Evolutionary conservation across 2,797 vertebrate genomes (phyloP).

Genomic region (Macropodus opercularis): DNA sequence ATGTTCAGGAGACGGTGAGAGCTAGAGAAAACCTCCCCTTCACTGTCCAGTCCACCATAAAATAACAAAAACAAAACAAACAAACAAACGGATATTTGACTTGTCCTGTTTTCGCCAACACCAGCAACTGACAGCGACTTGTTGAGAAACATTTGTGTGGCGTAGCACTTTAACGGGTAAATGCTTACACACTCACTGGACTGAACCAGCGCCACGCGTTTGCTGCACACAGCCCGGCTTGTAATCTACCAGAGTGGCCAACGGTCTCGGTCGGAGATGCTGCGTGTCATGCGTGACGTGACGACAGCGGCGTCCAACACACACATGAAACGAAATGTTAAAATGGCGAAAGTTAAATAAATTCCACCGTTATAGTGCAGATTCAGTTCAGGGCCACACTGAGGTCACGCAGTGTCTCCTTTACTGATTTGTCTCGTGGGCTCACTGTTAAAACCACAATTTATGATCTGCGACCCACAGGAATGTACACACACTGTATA

Average conservation of each 20-base stretch:
- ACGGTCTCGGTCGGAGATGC: background rate
- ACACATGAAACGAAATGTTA: no score
- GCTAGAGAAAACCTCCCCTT: no score
- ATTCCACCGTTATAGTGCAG: no score
- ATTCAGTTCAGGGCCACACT: no score
- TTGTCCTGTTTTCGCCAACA: no score
- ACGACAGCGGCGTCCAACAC: no score
- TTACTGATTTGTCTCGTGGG: conserved; percentile 1
- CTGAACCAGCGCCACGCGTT: conserved; percentile 1
- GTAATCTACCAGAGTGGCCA: no score
- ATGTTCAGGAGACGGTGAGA: conserved; percentile 92
- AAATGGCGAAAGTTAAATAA: no score
- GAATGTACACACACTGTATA: background rate
- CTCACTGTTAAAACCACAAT: conserved; percentile 6
- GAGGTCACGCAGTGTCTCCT: background rate
- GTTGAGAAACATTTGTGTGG: background rate
- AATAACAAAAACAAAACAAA: no score
- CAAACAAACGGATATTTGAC: no score
- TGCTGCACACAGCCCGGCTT: background rate
- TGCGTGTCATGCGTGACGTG: background rate
- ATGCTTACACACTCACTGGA: background rate
- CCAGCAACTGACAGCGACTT: conserved; percentile 1
- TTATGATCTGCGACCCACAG: conserved; percentile 10
- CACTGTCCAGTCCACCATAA: no score
- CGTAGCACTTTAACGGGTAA: background rate